Evolutionary conservation across 2,113 vertebrate genomes (phyloP).

Genomic region (Diadophis punctatus): DNA sequence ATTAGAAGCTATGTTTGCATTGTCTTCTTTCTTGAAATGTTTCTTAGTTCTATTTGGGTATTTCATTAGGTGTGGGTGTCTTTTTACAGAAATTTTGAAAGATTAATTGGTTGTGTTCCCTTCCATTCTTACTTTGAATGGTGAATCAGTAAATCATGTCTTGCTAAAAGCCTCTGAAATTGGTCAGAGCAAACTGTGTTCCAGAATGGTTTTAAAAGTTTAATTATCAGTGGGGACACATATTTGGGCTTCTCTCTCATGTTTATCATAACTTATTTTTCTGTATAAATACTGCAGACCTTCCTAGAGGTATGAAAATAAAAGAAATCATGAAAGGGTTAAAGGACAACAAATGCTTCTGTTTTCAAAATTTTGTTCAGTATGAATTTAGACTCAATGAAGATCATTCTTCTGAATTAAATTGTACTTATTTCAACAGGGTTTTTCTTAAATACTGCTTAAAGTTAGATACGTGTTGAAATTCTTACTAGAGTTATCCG

Average conservation of each 20-base stretch:
- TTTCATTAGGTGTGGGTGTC: not conserved
- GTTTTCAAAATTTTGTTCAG: slow-evolving; percentile 3
- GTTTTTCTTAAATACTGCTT: slow-evolving; percentile 3
- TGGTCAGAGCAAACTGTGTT: rapidly evolving
- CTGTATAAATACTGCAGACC: rapidly evolving
- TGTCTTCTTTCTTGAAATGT: slow-evolving; percentile 9
- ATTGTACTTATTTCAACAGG: slow-evolving; percentile 1
- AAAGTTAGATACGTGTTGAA: slow-evolving; percentile 1
- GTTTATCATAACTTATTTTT: not conserved
- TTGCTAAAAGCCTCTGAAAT: not conserved
- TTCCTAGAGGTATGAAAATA: slow-evolving; percentile 1
- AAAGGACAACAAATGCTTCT: slow-evolving; percentile 1
- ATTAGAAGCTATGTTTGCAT: slow-evolving; percentile 15
- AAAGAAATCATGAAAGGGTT: not conserved
- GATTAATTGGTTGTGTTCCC: not conserved
- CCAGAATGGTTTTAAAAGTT: not conserved
- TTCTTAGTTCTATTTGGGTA: slow-evolving; percentile 5
- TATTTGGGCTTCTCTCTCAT: not conserved
- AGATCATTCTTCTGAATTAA: not conserved
- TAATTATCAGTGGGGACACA: not conserved
- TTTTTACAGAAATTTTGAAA: slow-evolving; percentile 23
- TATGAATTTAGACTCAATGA: not conserved
- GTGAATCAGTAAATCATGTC: not conserved
- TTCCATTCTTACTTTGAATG: not conserved
- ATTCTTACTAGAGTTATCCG: slow-evolving; percentile 14